phyloP scores from a whole-genome alignment of 1,140 invertebrate species.

The Zaprionus lachaisei region DNA sequence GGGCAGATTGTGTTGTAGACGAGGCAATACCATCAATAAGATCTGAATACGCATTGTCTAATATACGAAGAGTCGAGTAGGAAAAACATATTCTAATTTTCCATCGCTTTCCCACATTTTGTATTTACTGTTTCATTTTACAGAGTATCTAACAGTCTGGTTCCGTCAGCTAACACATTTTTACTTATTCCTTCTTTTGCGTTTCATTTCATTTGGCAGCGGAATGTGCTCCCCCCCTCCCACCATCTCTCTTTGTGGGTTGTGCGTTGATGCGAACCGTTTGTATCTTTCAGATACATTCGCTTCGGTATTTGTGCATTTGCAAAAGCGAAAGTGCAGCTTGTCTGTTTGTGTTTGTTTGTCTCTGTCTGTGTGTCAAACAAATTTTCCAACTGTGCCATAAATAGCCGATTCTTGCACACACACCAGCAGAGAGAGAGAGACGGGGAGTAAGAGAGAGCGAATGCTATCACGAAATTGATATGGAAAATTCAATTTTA shows the following conservation, averaged over 20 bases:
- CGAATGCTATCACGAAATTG: slow-evolving; percentile 8
- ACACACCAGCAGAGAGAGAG: neutral
- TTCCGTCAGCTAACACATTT: slow-evolving; percentile 11
- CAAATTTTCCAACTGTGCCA: neutral
- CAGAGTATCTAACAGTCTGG: slow-evolving; percentile 36
- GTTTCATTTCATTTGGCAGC: slow-evolving; percentile 67
- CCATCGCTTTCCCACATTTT: neutral
- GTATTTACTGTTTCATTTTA: neutral
- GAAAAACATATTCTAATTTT: neutral
- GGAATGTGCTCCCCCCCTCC: slow-evolving; percentile 49
- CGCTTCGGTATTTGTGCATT: slow-evolving; percentile 11
- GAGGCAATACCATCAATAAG: neutral
- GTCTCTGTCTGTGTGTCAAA: slow-evolving; percentile 10
- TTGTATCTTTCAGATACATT: slow-evolving; percentile 43
- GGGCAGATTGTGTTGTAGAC: neutral
- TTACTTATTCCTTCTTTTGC: slow-evolving; percentile 64
- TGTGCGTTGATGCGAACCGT: slow-evolving; percentile 13
- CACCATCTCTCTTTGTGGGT: slow-evolving; percentile 12
- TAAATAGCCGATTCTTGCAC: slow-evolving; percentile 21
- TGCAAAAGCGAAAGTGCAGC: slow-evolving; percentile 69
- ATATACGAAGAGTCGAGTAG: neutral
- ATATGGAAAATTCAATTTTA: slow-evolving; percentile 30
- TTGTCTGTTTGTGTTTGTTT: neutral
- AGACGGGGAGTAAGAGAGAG: neutral
- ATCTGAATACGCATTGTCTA: neutral